A percentile compares a stretch with the other conserved stretches of the same genome.
Evolutionary conservation across 2,797 vertebrate species (phyloP).

Genomic region (Adrianichthys oophorus): DNA sequence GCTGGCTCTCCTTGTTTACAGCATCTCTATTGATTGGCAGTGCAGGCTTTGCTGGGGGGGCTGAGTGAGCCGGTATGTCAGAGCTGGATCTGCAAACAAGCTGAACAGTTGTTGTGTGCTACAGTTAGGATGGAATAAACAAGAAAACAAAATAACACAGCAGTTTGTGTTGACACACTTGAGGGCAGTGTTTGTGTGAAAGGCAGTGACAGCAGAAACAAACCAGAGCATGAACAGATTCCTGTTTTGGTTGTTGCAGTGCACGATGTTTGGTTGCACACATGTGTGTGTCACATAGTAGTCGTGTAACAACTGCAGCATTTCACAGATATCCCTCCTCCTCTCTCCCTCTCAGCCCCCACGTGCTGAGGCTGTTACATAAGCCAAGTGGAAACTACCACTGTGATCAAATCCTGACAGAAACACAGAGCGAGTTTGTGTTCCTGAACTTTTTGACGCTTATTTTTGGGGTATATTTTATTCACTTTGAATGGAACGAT

Average conservation of each 20-base stretch:
- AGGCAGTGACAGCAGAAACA: constrained; percentile 1
- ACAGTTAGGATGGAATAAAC: background rate
- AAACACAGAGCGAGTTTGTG: constrained; percentile 17
- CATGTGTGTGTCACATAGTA: constrained; percentile 36
- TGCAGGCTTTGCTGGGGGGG: constrained; percentile 23
- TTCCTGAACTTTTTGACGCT: constrained; percentile 6
- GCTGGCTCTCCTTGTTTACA: constrained; percentile 47
- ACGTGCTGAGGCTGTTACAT: constrained; percentile 57
- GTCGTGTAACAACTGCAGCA: constrained; percentile 47
- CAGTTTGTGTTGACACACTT: background rate
- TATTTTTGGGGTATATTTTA: background rate
- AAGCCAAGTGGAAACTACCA: constrained; percentile 44
- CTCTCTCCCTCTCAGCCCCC: constrained; percentile 23
- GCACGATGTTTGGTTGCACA: constrained; percentile 18
- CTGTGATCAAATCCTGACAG: constrained; percentile 23
- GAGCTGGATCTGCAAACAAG: constrained; percentile 8
- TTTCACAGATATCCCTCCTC: constrained; percentile 26
- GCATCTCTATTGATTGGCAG: constrained; percentile 26
- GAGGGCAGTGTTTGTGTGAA: background rate
- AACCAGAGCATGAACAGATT: constrained; percentile 1
- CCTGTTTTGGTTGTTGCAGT: constrained; percentile 3
- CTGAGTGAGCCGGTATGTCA: constrained; percentile 20
- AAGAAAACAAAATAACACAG: background rate
- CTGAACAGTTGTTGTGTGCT: background rate
- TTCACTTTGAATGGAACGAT: background rate